phyloP scores from a whole-genome alignment of 2,113 vertebrate species.

The Abramis brama region DNA sequence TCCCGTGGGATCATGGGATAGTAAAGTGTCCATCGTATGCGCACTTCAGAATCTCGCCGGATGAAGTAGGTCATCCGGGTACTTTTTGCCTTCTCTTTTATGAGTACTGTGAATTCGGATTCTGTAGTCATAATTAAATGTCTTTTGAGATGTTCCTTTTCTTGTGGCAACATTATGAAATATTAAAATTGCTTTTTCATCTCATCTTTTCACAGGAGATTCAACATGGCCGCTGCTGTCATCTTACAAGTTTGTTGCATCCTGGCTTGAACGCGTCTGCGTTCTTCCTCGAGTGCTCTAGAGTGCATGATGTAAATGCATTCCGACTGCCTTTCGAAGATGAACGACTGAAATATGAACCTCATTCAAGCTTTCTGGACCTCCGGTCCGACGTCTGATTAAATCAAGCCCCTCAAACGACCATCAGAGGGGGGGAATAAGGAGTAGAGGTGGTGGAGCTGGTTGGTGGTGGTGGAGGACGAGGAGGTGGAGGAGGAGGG shows the following conservation, averaged over 20 bases:
- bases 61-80: too few relatives aligned
- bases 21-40: too few relatives aligned
- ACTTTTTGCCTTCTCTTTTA: too few relatives aligned
- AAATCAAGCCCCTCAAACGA: constrained; percentile 73
- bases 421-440: constrained; percentile 79
- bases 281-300: constrained; percentile 43
- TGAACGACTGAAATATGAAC: constrained; percentile 83
- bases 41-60: too few relatives aligned
- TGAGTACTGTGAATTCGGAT: too few relatives aligned
- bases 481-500: constrained; percentile 40
- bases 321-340: constrained; percentile 66
- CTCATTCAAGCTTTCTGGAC: constrained; percentile 78
- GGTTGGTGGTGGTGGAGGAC: constrained; percentile 54
- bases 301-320: constrained; percentile 87
- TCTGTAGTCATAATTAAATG: neutral
- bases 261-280: constrained; percentile 61
- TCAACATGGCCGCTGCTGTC: constrained; percentile 78
- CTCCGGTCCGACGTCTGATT: constrained; percentile 65
- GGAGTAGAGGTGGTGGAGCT: constrained; percentile 61
- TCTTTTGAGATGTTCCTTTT: neutral
- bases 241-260: constrained; percentile 73
- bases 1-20: too few relatives aligned
- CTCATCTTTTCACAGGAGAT: constrained; percentile 70
- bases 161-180: neutral
- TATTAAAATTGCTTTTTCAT: constrained; percentile 44